These are phyloP conservation scores for Apotomis betuletana DNA, from an alignment of 2,888 invertebrate species.

Conservation along the genomic window DNA sequence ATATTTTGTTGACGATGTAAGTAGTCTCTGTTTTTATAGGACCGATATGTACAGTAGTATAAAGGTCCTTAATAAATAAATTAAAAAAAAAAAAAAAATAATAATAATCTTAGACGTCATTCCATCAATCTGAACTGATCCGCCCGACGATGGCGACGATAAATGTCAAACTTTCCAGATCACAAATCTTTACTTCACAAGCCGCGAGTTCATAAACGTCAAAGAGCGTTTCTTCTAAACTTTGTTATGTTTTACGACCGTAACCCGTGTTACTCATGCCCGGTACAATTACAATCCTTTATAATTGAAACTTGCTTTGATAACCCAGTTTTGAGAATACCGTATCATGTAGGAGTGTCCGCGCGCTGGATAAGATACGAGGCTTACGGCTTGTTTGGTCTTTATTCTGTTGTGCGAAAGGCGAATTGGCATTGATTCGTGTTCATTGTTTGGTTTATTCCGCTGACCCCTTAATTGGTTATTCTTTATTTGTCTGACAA, in stretches of 20 bases:
- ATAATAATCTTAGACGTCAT: neutral
- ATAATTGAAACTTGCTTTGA: conserved; percentile 42
- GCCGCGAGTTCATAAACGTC: conserved; percentile 28
- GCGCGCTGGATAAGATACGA: conserved; percentile 40
- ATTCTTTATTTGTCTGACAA: conserved; percentile 34
- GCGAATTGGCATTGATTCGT: conserved; percentile 11
- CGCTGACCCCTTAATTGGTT: conserved; percentile 35
- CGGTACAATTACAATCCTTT: conserved; percentile 17
- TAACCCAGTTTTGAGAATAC: conserved; percentile 37
- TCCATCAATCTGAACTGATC: conserved; percentile 13
- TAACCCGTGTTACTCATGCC: conserved; percentile 24
- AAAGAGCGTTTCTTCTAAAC: conserved; percentile 19
- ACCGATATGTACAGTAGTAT: too few species aligned
- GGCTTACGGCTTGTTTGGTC: conserved; percentile 7
- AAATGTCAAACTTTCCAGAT: conserved; percentile 13
- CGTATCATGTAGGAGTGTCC: conserved; percentile 28
- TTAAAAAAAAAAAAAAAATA: too few species aligned
- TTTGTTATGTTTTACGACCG: conserved; percentile 8
- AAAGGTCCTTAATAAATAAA: too few species aligned
- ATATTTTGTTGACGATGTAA: too few species aligned
- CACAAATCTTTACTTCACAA: conserved; percentile 33
- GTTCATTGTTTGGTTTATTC: conserved; percentile 20
- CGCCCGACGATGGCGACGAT: conserved; percentile 3
- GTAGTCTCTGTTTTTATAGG: too few species aligned
- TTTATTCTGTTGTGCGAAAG: conserved; percentile 15